These are phyloP conservation scores for Eleutherodactylus coqui DNA, from an alignment of 2,797 vertebrate species.

Conservation along the genomic window DNA sequence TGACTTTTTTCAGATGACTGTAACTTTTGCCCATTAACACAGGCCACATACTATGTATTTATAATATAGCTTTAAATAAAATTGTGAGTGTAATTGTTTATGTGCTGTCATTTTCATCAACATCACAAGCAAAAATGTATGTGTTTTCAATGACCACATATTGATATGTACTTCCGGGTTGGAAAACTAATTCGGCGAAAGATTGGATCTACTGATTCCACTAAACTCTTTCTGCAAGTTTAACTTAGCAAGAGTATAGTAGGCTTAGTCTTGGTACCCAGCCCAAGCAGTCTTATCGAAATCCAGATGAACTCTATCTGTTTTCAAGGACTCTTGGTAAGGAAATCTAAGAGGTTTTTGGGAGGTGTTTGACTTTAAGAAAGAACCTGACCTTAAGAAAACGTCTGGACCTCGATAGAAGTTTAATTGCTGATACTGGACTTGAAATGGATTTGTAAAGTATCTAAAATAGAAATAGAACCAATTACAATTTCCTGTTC, in stretches of 20 bases:
- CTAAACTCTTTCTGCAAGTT: background rate
- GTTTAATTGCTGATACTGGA: background rate
- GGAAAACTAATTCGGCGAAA: too few relatives aligned
- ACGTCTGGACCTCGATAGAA: background rate
- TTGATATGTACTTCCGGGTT: too few relatives aligned
- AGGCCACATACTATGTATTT: background rate
- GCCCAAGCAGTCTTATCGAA: too few relatives aligned
- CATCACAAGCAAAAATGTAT: too few relatives aligned
- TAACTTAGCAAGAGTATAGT: background rate
- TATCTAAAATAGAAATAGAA: too few relatives aligned
- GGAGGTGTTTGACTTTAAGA: too few relatives aligned
- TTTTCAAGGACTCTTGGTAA: background rate
- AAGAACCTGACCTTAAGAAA: too few relatives aligned
- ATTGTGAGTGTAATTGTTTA: background rate
- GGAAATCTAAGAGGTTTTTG: background rate
- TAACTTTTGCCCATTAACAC: too few relatives aligned
- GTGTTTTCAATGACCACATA: too few relatives aligned
- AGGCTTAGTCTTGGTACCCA: too few relatives aligned
- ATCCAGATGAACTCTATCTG: background rate
- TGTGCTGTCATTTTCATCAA: too few relatives aligned
- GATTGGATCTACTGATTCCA: background rate
- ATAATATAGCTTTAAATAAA: background rate
- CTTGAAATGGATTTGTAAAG: background rate
- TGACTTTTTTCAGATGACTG: background rate
- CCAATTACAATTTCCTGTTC: too few relatives aligned